Percentiles rank a stretch among this genome's conserved stretches.
These are phyloP conservation scores for Zosterops japonicus DNA, from an alignment of 2,113 vertebrate genomes.

Conservation along the genomic window DNA sequence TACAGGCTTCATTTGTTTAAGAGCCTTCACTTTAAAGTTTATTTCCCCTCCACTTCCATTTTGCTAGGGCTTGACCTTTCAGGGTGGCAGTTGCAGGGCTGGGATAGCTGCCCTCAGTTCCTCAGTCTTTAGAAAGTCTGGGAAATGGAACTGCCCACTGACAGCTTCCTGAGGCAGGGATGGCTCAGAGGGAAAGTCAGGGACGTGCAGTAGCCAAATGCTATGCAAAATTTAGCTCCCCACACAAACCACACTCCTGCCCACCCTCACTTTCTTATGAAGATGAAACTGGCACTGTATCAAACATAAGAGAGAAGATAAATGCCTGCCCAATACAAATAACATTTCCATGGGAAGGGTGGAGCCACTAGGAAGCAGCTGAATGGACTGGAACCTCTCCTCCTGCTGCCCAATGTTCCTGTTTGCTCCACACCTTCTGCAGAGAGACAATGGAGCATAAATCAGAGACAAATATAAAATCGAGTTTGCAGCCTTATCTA, in stretches of 20 bases:
- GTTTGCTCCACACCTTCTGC: background rate
- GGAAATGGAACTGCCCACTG: background rate
- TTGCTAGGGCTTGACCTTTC: background rate
- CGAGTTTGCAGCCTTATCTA: background rate
- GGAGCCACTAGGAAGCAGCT: constrained; percentile 28
- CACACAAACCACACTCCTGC: background rate
- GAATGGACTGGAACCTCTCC: constrained; percentile 11
- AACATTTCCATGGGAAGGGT: constrained; percentile 14
- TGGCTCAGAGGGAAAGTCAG: background rate
- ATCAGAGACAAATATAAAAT: background rate
- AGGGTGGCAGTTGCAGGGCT: background rate
- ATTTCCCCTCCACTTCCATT: background rate
- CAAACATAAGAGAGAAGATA: background rate
- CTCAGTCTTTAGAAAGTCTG: background rate
- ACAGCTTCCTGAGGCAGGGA: background rate
- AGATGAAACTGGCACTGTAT: background rate
- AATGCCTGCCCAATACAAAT: background rate
- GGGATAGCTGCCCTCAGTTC: background rate
- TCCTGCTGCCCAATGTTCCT: background rate
- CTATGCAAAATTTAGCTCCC: background rate
- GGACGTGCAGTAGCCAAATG: background rate
- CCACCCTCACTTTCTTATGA: background rate
- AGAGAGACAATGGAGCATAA: background rate
- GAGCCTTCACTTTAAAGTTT: background rate
- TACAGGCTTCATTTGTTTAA: background rate